Conservation (phyloP, 2,797 vertebrate genomes). For the Buphagus erythrorhynchus region DNA sequence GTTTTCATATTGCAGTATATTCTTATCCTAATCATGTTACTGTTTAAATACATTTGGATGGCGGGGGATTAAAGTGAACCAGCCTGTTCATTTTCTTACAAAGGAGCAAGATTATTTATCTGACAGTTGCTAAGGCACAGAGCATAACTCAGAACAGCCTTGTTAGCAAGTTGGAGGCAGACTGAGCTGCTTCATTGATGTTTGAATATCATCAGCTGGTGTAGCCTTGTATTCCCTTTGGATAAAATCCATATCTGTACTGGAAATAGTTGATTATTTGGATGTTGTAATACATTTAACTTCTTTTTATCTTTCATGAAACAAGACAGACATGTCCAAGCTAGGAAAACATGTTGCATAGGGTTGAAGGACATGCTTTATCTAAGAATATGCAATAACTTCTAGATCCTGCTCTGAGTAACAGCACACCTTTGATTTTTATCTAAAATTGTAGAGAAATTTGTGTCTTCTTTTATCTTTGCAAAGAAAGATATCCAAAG, state of each 20-base stretch:
- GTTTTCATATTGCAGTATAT: neutral
- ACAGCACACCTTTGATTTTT: neutral
- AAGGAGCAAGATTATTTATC: neutral
- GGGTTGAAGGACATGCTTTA: neutral
- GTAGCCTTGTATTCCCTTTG: neutral
- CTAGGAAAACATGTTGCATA: neutral
- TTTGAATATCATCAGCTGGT: neutral
- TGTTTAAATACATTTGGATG: constrained; percentile 24
- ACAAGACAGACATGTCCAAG: neutral
- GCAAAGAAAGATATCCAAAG: neutral
- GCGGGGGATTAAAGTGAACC: neutral
- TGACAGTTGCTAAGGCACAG: neutral
- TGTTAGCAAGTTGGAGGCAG: constrained; percentile 19
- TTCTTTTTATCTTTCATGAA: neutral
- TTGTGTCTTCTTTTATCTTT: neutral
- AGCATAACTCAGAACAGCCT: neutral
- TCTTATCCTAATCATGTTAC: constrained; percentile 20
- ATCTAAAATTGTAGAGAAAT: neutral
- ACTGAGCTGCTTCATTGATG: neutral
- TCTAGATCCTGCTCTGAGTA: neutral
- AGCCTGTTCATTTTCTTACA: constrained; percentile 9
- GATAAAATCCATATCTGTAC: neutral
- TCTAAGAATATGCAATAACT: neutral
- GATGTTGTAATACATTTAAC: neutral
- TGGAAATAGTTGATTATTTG: neutral